Percentiles rank a stretch among this genome's conserved stretches.
phyloP scores from a whole-genome alignment of 2,888 invertebrate species.

The Drosophila meridionalis region DNA sequence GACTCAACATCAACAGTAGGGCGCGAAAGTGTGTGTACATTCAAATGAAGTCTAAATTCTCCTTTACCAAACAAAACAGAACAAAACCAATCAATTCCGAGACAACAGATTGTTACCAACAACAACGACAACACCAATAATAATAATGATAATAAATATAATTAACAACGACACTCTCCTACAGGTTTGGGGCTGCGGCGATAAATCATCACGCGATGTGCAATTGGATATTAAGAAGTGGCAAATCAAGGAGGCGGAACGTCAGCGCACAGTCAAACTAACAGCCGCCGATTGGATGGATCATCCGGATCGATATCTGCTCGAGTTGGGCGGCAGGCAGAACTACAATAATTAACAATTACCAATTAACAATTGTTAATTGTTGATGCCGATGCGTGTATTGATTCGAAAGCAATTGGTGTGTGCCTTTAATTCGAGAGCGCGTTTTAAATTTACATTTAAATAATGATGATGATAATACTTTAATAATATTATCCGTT shows the following conservation, averaged over 20 bases:
- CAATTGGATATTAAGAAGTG: constrained; percentile 96
- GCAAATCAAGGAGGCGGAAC: constrained; percentile 95
- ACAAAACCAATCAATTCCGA: constrained; percentile 31
- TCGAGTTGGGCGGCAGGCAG: constrained; percentile 94
- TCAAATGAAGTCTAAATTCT: constrained; percentile 71
- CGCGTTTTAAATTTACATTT: constrained; percentile 44
- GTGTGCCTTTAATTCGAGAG: constrained; percentile 42
- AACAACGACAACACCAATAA: constrained; percentile 70
- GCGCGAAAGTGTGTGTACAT: constrained; percentile 42
- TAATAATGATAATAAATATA: too few relatives aligned
- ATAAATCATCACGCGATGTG: constrained; percentile 90
- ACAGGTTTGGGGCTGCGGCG: constrained; percentile 95
- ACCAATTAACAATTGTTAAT: background rate
- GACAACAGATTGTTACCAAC: constrained; percentile 62
- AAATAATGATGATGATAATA: constrained; percentile 16
- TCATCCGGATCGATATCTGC: constrained; percentile 96
- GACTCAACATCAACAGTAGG: constrained; percentile 28
- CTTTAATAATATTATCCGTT: constrained; percentile 25
- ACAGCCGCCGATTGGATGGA: constrained; percentile 97
- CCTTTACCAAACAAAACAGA: constrained; percentile 47
- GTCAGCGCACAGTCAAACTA: constrained; percentile 93
- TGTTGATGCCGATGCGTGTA: constrained; percentile 43
- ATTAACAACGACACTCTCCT: constrained; percentile 41
- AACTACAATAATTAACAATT: constrained; percentile 89
- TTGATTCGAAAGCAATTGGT: constrained; percentile 57